Base-by-base conservation (phyloP, 2,888 invertebrate genomes). In the Magallana nippona region DNA sequence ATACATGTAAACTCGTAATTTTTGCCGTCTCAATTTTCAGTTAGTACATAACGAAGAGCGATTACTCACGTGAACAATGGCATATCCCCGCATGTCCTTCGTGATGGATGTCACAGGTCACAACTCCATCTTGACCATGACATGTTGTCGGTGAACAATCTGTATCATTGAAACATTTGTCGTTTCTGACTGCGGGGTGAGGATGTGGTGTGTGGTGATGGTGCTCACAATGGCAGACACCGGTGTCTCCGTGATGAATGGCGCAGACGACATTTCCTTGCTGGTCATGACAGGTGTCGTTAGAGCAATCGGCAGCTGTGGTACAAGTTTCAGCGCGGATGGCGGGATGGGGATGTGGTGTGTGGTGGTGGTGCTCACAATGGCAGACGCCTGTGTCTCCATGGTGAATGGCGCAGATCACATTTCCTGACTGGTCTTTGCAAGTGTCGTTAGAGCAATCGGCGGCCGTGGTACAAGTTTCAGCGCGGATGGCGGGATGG, bases 21-120 rank as follows among this genome's bases (percentile, higher is more conserved):
- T n/a, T 60, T 60, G 19, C 19, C 44, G 44, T 8, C 8, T 44
- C 8, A 44, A 44, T 44, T 44, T 44, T 44, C 44, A 44, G 8
- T n/a, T n/a, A 44, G 8, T 44, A 5, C 8, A 8, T 44, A 71
- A 13, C 32, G 11, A 10, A 63, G 27, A 15, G 8, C 15, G 1
- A 71, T 15, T 71, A 71, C 71, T 71, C 27, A 71, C 71, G 71
- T 11, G 71, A 15, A 32, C 71, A 71, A 11, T 71, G 71, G 15
- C 71, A 71, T 71, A 71, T 71, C 1, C 71, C 71, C 8, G 22
- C 71, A 13, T 71, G 71, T 2, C 71, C 71, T 15, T 13, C 71
- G 15, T 71, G 71, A 71, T 71, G 71, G 22, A 71, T 71, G 11
- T 71, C 71, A 71, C 71, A 71, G 15, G 71, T 71, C 32, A 71